Conservation (phyloP, 2,797 vertebrate genomes). For the Gambelia wislizenii region DNA sequence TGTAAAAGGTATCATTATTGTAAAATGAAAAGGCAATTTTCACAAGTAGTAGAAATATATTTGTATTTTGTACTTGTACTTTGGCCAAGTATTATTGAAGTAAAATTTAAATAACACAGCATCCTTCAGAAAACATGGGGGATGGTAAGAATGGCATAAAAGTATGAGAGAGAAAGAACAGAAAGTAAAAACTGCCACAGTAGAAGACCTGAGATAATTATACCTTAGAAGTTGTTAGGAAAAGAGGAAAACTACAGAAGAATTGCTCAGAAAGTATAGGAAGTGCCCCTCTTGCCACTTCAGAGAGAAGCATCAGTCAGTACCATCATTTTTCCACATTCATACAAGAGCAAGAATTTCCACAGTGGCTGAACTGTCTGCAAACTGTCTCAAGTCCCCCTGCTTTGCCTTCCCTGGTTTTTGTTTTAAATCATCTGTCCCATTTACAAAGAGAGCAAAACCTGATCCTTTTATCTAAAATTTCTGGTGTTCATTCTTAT, state of each 20-base stretch:
- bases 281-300: neutral
- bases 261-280: neutral
- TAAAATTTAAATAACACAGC: neutral
- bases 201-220: neutral
- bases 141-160: neutral
- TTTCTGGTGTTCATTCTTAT: neutral
- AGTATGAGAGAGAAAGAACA: neutral
- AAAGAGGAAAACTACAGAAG: neutral
- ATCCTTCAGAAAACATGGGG: neutral
- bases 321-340: neutral
- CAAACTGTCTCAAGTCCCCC: no score
- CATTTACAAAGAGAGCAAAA: neutral
- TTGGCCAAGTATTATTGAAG: neutral
- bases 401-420: neutral
- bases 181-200: neutral
- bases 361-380: neutral
- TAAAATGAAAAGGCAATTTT: neutral
- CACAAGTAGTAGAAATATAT: neutral
- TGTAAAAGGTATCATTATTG: conserved; percentile 73
- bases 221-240: neutral
- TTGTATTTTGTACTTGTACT: neutral
- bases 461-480: neutral
- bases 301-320: neutral
- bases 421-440: neutral
- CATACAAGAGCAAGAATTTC: neutral